These are phyloP conservation scores for Sciurus niger DNA, from an alignment of 2,113 vertebrate species.

Conservation along the genomic window DNA sequence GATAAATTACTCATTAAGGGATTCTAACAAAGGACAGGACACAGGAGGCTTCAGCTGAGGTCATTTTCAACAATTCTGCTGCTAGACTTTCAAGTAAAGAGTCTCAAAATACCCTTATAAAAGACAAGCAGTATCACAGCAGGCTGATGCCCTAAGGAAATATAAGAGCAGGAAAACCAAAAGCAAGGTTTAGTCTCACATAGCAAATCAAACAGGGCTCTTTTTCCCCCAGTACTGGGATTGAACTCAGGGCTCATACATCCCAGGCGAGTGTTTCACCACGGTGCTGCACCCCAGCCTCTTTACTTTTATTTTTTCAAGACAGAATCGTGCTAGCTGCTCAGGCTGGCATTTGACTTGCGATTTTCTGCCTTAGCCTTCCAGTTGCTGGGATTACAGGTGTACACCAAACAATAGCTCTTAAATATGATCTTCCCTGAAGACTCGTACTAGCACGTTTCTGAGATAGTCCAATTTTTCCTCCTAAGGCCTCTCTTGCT, in stretches of 20 bases:
- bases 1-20: neutral
- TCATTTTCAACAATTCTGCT: constrained; percentile 24
- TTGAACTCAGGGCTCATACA: neutral
- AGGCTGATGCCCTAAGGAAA: neutral
- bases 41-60: neutral
- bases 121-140: constrained; percentile 38
- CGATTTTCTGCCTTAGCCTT: neutral
- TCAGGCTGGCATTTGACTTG: neutral
- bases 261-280: neutral
- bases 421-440: neutral
- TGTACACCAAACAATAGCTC: neutral
- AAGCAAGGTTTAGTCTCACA: constrained; percentile 4
- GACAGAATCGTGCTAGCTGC: neutral
- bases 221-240: neutral
- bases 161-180: neutral
- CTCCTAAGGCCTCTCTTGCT: neutral
- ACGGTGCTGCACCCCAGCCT: neutral
- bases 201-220: neutral
- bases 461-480: constrained; percentile 33
- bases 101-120: constrained; percentile 28
- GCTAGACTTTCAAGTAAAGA: constrained; percentile 41
- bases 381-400: neutral
- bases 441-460: constrained; percentile 5
- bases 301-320: neutral
- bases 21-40: constrained; percentile 44